A percentile compares a stretch with the other conserved stretches of the same genome.
phyloP scores from a whole-genome alignment of 1,140 invertebrate species.

The Trissolcus basalis region DNA sequence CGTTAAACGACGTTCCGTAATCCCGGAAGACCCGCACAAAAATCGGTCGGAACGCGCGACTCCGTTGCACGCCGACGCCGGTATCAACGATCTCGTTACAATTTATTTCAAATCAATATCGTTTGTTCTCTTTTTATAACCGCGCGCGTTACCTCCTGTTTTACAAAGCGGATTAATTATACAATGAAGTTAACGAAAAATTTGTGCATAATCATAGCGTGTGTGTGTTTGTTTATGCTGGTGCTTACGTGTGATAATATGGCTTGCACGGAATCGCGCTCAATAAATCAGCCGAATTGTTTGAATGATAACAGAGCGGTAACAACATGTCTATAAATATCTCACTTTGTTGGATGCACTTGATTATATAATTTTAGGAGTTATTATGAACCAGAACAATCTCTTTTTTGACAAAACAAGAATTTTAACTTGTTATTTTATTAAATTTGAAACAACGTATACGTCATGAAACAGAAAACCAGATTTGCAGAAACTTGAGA shows the following conservation, averaged over 20 bases:
- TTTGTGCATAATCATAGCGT: constrained; percentile 4
- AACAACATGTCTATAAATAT: too few species aligned
- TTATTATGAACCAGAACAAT: too few species aligned
- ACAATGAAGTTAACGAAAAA: constrained; percentile 25
- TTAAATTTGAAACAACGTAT: too few species aligned
- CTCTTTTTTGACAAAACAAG: too few species aligned
- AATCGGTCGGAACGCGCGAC: constrained; percentile 43
- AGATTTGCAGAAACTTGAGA: too few species aligned
- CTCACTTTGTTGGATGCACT: too few species aligned
- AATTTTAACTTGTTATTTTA: too few species aligned
- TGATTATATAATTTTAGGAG: too few species aligned
- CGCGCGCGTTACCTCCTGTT: constrained; percentile 15
- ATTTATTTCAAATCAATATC: constrained; percentile 49
- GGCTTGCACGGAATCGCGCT: constrained; percentile 2
- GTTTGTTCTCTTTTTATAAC: constrained; percentile 33
- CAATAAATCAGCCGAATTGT: constrained; percentile 13
- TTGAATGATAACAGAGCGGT: constrained; percentile 2
- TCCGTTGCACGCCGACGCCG: constrained; percentile 21
- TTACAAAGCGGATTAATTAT: constrained; percentile 27
- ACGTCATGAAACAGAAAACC: too few species aligned
- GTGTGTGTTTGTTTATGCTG: too few species aligned
- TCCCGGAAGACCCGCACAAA: constrained; percentile 59
- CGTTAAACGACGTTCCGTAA: constrained; percentile 63
- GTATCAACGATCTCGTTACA: constrained; percentile 60
- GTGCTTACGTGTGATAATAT: too few species aligned